Conservation (phyloP, 2,113 vertebrate genomes). For the Tragulus kanchil region DNA sequence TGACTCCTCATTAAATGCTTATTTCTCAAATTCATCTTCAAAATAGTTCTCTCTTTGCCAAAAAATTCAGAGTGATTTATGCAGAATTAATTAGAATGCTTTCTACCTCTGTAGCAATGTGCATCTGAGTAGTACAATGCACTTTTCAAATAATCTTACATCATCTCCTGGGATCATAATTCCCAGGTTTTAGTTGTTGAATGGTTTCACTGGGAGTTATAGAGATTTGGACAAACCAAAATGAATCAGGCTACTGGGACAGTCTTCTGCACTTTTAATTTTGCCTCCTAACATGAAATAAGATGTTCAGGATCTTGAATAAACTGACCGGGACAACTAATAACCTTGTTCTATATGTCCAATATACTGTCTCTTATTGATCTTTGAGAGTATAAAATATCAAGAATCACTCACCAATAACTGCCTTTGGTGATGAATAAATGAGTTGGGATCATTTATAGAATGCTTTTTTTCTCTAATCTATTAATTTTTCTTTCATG, state of each 20-base stretch:
- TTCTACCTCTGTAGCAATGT: not conserved
- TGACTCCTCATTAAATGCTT: slow-evolving; percentile 59
- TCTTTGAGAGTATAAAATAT: slow-evolving; percentile 67
- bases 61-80: slow-evolving; percentile 60
- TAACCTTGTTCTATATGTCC: not conserved
- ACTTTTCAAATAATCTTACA: slow-evolving; percentile 62
- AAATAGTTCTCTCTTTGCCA: slow-evolving; percentile 64
- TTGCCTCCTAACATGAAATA: not conserved
- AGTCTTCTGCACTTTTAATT: not conserved
- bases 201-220: not conserved
- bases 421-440: slow-evolving; percentile 61
- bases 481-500: slow-evolving; percentile 84
- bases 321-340: not conserved
- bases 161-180: not conserved
- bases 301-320: not conserved
- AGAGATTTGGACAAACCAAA: not conserved
- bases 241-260: not conserved
- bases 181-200: not conserved
- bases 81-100: slow-evolving; percentile 35
- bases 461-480: slow-evolving; percentile 73
- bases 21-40: slow-evolving; percentile 75
- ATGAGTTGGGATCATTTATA: slow-evolving; percentile 72
- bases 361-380: slow-evolving; percentile 59
- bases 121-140: not conserved
- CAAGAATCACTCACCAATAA: slow-evolving; percentile 54